Percentiles rank a stretch among this genome's conserved stretches.
Conservation (phyloP, 2,888 invertebrate species). For the Volucella zonaria region DNA sequence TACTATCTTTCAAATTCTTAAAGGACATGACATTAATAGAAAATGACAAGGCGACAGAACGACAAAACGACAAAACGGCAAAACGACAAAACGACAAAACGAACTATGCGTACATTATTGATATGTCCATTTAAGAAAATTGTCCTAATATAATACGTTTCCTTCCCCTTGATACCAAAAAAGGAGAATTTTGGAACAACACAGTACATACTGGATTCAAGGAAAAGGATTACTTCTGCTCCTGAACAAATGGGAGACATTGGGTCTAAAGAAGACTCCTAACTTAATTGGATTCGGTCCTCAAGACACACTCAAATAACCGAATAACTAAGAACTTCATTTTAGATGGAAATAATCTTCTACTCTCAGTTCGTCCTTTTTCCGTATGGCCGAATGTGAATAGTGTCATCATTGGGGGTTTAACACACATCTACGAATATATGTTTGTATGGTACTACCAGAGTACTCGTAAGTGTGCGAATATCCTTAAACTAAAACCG, state of each 20-base stretch:
- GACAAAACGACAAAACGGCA: constrained; percentile 16
- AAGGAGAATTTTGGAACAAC: background rate
- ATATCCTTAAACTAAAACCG: constrained; percentile 39
- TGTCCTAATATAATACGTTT: constrained; percentile 35
- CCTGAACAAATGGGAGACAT: constrained; percentile 36
- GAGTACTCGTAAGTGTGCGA: background rate
- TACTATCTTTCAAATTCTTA: background rate
- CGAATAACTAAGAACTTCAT: constrained; percentile 54
- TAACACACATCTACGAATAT: no score
- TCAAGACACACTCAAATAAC: constrained; percentile 43
- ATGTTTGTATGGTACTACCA: background rate
- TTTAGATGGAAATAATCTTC: constrained; percentile 53
- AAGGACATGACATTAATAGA: background rate
- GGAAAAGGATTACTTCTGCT: constrained; percentile 48
- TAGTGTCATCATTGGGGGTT: constrained; percentile 28
- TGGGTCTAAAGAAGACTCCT: constrained; percentile 33
- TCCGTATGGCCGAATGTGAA: background rate
- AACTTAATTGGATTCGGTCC: constrained; percentile 63
- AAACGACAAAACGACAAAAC: constrained; percentile 23
- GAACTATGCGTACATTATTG: constrained; percentile 55
- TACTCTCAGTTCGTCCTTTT: background rate
- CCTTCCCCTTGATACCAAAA: constrained; percentile 12
- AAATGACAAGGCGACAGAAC: constrained; percentile 3
- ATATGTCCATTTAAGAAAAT: constrained; percentile 58
- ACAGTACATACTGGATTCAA: background rate